Conservation (phyloP, 2,888 invertebrate species). For the Timandra comae region DNA sequence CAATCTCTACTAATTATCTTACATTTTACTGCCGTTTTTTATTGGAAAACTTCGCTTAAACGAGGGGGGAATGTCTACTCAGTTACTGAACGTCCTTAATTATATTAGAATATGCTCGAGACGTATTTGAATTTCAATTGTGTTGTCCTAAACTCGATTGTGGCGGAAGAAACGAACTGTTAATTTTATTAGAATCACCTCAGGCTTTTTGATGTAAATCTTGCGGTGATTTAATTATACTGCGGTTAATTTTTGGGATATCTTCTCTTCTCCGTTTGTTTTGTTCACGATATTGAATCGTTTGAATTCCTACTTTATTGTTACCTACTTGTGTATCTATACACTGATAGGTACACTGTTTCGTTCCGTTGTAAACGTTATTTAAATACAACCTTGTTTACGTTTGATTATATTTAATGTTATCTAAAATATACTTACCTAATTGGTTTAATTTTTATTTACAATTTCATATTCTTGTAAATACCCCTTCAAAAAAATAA, state of each 20-base stretch:
- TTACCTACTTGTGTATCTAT: too few species aligned
- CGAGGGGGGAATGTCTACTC: slow-evolving; percentile 57
- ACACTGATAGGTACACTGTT: too few species aligned
- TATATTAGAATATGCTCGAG: slow-evolving; percentile 61
- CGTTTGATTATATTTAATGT: too few species aligned
- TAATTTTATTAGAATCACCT: slow-evolving; percentile 61
- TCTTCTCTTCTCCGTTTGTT: neutral
- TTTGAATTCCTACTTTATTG: too few species aligned
- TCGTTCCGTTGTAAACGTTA: too few species aligned
- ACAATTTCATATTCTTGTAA: too few species aligned
- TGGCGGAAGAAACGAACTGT: slow-evolving; percentile 53
- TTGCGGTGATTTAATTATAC: slow-evolving; percentile 12
- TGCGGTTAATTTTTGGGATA: neutral
- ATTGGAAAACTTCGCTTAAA: slow-evolving; percentile 32
- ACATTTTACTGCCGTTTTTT: slow-evolving; percentile 14
- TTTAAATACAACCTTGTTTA: too few species aligned
- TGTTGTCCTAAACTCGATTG: slow-evolving; percentile 40
- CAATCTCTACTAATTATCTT: slow-evolving; percentile 9
- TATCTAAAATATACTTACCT: too few species aligned
- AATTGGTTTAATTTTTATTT: too few species aligned
- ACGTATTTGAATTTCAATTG: slow-evolving; percentile 72
- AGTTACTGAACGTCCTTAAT: slow-evolving; percentile 64
- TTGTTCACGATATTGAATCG: too few species aligned
- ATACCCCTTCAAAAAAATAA: too few species aligned
- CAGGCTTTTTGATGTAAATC: slow-evolving; percentile 38